phyloP scores from a whole-genome alignment of 2,113 vertebrate species.

The Hydropotes inermis region DNA sequence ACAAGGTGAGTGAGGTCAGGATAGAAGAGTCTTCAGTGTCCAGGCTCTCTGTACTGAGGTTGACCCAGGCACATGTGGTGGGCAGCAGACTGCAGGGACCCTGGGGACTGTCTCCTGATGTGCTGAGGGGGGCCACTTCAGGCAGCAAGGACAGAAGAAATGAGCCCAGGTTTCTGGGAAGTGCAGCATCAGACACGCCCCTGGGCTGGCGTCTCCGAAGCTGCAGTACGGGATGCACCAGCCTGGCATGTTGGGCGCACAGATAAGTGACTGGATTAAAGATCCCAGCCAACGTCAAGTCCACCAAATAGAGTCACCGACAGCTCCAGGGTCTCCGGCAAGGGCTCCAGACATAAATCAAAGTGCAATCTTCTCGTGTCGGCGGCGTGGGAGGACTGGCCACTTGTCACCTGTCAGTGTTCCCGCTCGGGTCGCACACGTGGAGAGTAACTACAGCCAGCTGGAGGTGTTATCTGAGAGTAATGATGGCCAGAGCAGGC shows the following conservation, averaged over 20 bases:
- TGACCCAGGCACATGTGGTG: not conserved
- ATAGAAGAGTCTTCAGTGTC: not conserved
- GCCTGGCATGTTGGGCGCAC: not conserved
- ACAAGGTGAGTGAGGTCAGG: not conserved
- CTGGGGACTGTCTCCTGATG: not conserved
- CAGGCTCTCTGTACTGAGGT: not conserved
- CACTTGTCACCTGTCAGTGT: constrained; percentile 21
- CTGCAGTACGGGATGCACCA: not conserved
- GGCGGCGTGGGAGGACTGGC: not conserved
- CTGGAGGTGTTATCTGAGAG: not conserved
- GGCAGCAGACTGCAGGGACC: not conserved
- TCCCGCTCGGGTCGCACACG: not conserved
- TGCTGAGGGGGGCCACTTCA: not conserved
- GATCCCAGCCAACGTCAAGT: constrained; percentile 40
- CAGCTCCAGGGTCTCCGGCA: not conserved
- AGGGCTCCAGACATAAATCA: constrained; percentile 55
- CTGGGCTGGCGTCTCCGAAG: not conserved
- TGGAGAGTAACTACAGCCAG: constrained; percentile 22
- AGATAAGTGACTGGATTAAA: not conserved
- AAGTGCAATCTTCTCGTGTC: not conserved
- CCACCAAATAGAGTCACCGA: constrained; percentile 47
- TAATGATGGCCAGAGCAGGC: not conserved
- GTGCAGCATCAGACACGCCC: not conserved
- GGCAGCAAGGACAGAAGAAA: not conserved
- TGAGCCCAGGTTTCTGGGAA: not conserved